Evolutionary conservation across 2,113 vertebrate species (phyloP), one percentile per base, ranked within the genome.

Genomic region (Lepisosteus oculatus): DNA sequence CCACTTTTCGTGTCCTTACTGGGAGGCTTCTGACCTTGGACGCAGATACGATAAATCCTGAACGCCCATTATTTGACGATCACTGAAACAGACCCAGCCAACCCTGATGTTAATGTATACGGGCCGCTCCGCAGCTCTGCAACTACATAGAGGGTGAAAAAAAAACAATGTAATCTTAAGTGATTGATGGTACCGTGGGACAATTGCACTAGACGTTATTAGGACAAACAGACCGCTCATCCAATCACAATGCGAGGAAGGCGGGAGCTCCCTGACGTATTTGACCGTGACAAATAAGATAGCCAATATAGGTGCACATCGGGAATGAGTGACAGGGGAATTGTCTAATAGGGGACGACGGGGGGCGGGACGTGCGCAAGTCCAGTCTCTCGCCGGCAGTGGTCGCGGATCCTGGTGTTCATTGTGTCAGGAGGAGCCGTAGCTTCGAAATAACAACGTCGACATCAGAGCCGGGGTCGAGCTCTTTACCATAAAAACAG

Each of bases 361-460:
- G 72, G 73, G 80, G 75, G 82, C 76, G 76, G 56, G 45, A 11
- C 56, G 2, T 54, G 11, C 67, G 61, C 76, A 76, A 75, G 76
- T 75, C 74, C 75, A 80, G 74, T 17, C 6, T 42, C 17, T 43
- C 47, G 55, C 75, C 55, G n/a, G 43, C 56, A 15, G 69, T 74
- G 74, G 57, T 44, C 14, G 61, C 44, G 42, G 44, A 55, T 43
- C 61, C 65, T 70, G 73, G 54, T 71, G 67, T 59, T 81, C 73
- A 73, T 73, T 80, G 70, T 29, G 17, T 66, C 75, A 68, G 66
- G 80, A 72, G 78, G 69, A 77, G 64, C 72, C 75, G 65, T 71
- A 75, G 80, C 80, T 72, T 69, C 77, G 77, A 70, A 59, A 4
- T 41, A 44, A 14, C 69, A 68, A 69, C 44, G 55, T 57, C 4